phyloP scores from a whole-genome alignment of 1,140 invertebrate species.

The Cardiocondyla obscurior region DNA sequence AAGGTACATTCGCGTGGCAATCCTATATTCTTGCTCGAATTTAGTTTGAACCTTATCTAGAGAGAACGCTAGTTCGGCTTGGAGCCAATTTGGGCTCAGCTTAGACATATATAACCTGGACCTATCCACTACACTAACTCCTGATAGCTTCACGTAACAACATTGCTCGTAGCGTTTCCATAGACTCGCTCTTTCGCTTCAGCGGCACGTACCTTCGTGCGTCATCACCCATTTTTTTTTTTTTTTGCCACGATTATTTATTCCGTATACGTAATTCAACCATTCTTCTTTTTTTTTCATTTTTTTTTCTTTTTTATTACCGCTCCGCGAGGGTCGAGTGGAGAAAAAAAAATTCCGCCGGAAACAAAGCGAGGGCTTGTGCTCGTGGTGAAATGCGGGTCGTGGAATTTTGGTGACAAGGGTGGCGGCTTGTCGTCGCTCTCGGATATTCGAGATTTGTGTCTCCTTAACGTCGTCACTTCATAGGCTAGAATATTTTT shows the following conservation, averaged over 20 bases:
- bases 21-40: background rate
- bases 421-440: background rate
- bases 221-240: background rate
- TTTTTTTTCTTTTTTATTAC: too few species aligned
- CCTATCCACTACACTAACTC: background rate
- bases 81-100: background rate
- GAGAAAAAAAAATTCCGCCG: conserved; percentile 17
- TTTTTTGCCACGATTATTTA: conserved; percentile 33
- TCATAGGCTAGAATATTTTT: conserved; percentile 4
- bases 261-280: conserved; percentile 55
- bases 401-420: background rate
- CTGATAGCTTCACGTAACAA: conserved; percentile 21
- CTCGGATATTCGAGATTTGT: conserved; percentile 58
- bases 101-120: conserved; percentile 17
- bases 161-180: background rate
- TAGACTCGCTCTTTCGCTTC: background rate
- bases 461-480: conserved; percentile 45
- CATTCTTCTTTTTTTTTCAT: background rate
- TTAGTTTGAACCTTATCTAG: background rate
- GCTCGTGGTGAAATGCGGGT: background rate
- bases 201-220: background rate
- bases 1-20: background rate
- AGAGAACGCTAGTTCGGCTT: background rate
- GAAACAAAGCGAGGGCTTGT: conserved; percentile 26
- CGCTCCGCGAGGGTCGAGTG: background rate